Percentiles rank a stretch among this genome's conserved stretches.
These are phyloP conservation scores for Arizona elegans DNA, from an alignment of 2,113 vertebrate genomes.

Conservation along the genomic window DNA sequence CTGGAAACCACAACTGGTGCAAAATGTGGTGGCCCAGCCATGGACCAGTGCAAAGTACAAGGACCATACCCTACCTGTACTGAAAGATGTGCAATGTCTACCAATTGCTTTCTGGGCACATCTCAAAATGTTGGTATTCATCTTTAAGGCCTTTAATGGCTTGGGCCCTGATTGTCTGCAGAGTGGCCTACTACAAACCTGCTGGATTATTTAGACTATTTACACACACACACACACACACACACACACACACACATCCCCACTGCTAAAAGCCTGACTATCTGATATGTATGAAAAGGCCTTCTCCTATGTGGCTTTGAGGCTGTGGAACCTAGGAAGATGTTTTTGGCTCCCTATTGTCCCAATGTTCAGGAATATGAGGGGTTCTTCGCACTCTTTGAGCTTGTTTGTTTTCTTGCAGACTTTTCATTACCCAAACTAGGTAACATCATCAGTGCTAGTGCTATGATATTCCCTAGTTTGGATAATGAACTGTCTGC, in stretches of 20 bases:
- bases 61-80: no score
- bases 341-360: not conserved
- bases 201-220: not conserved
- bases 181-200: not conserved
- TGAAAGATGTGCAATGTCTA: not conserved
- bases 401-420: no score
- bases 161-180: not conserved
- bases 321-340: not conserved
- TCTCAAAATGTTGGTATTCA: not conserved
- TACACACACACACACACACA: not conserved
- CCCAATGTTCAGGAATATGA: not conserved
- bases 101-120: not conserved
- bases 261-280: not conserved
- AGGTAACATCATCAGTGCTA: no score
- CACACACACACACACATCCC: not conserved
- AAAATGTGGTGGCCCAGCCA: no score
- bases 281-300: not conserved
- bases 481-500: no score
- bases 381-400: no score
- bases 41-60: no score
- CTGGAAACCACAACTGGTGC: no score
- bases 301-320: not conserved
- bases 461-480: no score
- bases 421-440: no score
- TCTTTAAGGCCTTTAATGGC: not conserved